These are phyloP conservation scores for Opisthocomus hoazin DNA, from an alignment of 2,113 vertebrate genomes.

Conservation along the genomic window DNA sequence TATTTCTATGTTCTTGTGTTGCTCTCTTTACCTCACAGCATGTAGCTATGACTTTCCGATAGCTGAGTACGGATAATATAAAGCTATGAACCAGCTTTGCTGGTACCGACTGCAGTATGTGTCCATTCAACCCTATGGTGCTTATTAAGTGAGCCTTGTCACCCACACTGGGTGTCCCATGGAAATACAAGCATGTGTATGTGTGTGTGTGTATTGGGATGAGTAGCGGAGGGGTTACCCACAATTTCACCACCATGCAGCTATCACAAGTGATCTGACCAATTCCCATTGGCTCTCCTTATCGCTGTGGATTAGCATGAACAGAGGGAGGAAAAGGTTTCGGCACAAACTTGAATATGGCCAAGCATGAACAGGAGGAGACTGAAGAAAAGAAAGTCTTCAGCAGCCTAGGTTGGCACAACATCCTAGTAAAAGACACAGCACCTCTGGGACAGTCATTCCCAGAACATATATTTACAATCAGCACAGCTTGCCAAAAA, in stretches of 20 bases:
- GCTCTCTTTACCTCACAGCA: background rate
- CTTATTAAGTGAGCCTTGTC: background rate
- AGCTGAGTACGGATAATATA: background rate
- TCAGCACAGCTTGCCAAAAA: background rate
- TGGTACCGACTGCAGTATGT: background rate
- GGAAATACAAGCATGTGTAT: background rate
- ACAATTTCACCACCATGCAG: background rate
- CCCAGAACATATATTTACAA: background rate
- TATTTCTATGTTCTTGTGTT: background rate
- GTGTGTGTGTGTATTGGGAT: rapidly evolving
- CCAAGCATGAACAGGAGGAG: background rate
- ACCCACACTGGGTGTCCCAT: rapidly evolving
- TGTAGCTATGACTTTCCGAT: background rate
- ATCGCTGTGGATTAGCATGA: background rate
- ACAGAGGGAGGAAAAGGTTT: background rate
- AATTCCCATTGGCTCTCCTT: background rate
- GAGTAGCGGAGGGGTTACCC: background rate
- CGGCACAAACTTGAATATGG: background rate
- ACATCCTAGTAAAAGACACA: background rate
- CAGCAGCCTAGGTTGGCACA: background rate
- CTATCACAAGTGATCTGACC: background rate
- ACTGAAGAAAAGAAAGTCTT: background rate
- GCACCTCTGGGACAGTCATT: background rate
- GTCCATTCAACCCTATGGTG: background rate
- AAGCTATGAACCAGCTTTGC: background rate